Evolutionary conservation across 2,888 invertebrate species (phyloP), one percentile per base, ranked within the genome.

Genomic region (Psylliodes chrysocephalus): DNA sequence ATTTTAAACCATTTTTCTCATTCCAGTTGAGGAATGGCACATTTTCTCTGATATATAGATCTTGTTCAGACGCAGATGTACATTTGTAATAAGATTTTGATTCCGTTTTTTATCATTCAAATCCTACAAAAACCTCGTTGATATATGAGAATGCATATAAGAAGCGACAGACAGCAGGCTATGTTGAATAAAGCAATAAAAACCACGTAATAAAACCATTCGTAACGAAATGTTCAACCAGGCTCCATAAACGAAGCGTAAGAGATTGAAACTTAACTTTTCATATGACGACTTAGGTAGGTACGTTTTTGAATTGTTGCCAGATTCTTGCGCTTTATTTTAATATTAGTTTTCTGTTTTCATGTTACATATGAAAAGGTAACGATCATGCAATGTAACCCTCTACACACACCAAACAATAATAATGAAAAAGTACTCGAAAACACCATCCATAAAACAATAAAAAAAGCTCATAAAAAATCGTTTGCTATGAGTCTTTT

Each of bases 11-110:
- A 54, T 47, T 54, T 47, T 47, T 61, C 30, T 19, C 51, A 54
- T 61, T 61, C 42, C 33, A 54, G 18, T 47, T 61, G 47, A 61
- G 35, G 38, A n/a, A 61, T 60, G 35, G 28, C 53, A 33, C 40
- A 59, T 53, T 59, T 47, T 10, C 8, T 14, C 38, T 55, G 64
- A 64, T 64, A 54, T 60, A 64, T 60, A 51, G 15, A 28, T 55
- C 22, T 44, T 46, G 60, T 42, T 42, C 42, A 54, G 60, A 33
- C 64, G 53, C 64, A 64, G 64, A 60, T 64, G 64, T 64, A 64
- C 46, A 56, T 56, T 56, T 56, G 51, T 64, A 64, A 64, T 64
- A 64, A 60, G 64, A 64, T 64, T 60, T 55, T 64, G 60, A 64
- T 55, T 56, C 60, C 38, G 60, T 64, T 63, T 64, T 64, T 60